Base-by-base conservation (phyloP, 1,140 invertebrate genomes). In the Penaeus indicus region DNA sequence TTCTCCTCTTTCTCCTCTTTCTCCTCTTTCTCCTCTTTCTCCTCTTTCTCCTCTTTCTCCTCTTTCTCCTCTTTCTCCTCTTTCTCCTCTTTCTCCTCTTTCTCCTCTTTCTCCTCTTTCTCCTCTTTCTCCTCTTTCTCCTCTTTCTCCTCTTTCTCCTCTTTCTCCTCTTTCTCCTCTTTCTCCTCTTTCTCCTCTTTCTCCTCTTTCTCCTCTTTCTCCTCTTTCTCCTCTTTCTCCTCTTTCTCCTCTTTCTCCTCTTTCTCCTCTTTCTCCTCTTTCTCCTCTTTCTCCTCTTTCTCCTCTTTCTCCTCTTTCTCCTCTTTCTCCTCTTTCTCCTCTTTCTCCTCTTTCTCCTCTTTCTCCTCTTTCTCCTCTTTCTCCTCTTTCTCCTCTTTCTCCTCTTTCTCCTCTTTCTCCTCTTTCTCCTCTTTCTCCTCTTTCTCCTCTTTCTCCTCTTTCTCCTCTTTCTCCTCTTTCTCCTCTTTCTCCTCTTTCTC, bases 261-360 rank as follows among this genome's bases (percentile, higher is more conserved):
- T 67, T 4, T 13, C 38, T 42, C 16, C 63, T 18, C n/a, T 64
- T 64, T 64, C 63, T 64, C 63, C 63, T 64, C n/a, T 64, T 64
- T 64, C 16, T 64, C 16, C n/a, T 64, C n/a, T 64, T 64, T 64
- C 63, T 64, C n/a, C n/a, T 64, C n/a, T 64, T n/a, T 64, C 63
- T 64, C n/a, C n/a, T 64, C n/a, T 64, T n/a, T 64, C n/a, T 64
- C n/a, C n/a, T n/a, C n/a, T 64, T n/a, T n/a, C 63, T n/a, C 16
- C n/a, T 64, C 63, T 64, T n/a, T 64, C 63, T 64, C 63, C n/a
- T n/a, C n/a, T n/a, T 64, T n/a, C n/a, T n/a, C n/a, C 63, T 64
- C 63, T 64, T n/a, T 64, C 63, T 64, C 63, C n/a, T n/a, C n/a
- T n/a, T 64, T n/a, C 32, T 32, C 32, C 32, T 32, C 32, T 32